phyloP scores from a whole-genome alignment of 2,113 vertebrate genomes.

The Antennarius striatus region DNA sequence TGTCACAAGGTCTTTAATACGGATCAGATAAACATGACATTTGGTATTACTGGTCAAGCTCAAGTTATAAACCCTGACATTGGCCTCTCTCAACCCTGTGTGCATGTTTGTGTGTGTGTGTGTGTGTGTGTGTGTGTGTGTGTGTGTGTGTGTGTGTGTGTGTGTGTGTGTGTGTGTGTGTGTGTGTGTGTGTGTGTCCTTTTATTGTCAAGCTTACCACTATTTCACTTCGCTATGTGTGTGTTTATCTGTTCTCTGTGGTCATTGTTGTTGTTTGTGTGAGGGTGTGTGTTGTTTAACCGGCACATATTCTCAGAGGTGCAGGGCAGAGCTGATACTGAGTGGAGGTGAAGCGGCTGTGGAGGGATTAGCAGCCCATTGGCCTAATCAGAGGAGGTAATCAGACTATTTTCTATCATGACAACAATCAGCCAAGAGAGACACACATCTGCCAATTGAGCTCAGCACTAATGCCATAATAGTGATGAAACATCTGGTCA shows the following conservation, averaged over 20 bases:
- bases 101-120: not conserved
- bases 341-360: conserved; percentile 44
- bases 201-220: not conserved
- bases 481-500: conserved; percentile 83
- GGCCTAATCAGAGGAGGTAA: conserved; percentile 78
- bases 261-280: not conserved
- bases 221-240: conserved; percentile 2
- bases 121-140: not conserved
- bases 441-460: conserved; percentile 83
- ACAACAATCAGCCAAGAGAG: conserved; percentile 71
- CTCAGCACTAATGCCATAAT: conserved; percentile 81
- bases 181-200: not conserved
- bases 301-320: conserved; percentile 41
- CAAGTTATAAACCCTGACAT: conserved; percentile 62
- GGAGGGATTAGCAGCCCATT: conserved; percentile 70
- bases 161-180: not conserved
- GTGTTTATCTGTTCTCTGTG: conserved; percentile 10
- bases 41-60: conserved; percentile 66
- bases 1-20: conserved; percentile 76
- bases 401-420: conserved; percentile 74
- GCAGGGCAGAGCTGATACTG: conserved; percentile 22
- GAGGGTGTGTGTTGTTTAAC: conserved; percentile 46
- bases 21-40: conserved; percentile 80
- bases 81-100: conserved; percentile 14
- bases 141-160: not conserved